These are phyloP conservation scores for Zoanthus gigantus DNA, from an alignment of 92 coral and sea anemone species.

Conservation along the genomic window DNA sequence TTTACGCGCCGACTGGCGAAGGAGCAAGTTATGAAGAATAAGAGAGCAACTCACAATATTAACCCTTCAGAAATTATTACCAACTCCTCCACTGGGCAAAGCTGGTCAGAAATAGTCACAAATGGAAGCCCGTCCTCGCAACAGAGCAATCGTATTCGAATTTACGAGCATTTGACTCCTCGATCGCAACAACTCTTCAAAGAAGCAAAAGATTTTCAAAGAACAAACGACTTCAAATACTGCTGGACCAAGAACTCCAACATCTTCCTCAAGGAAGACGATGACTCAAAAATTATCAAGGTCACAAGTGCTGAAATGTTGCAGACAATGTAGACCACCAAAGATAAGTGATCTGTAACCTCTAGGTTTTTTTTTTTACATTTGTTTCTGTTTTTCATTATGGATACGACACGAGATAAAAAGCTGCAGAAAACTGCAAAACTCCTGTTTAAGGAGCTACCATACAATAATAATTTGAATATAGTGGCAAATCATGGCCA, in stretches of 20 bases:
- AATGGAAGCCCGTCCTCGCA: conserved; percentile 5
- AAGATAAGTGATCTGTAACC: conserved; percentile 17
- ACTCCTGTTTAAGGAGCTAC: conserved; percentile 26
- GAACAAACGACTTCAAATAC: neutral
- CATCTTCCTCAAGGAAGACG: conserved; percentile 13
- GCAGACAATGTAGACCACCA: conserved; percentile 29
- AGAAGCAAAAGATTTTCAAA: conserved; percentile 20
- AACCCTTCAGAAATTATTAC: conserved; percentile 31
- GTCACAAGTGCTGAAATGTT: conserved; percentile 26
- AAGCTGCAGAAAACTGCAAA: conserved; percentile 28
- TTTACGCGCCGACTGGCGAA: conserved; percentile 53
- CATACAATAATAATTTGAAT: conserved; percentile 14
- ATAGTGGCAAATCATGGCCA: conserved; percentile 22
- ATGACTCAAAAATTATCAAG: conserved; percentile 16
- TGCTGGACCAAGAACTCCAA: no score
- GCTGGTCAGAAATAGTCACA: conserved; percentile 4
- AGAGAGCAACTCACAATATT: conserved; percentile 48
- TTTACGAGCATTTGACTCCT: conserved; percentile 25
- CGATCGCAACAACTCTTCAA: conserved; percentile 35
- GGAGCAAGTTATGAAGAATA: conserved; percentile 47
- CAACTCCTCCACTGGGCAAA: conserved; percentile 15
- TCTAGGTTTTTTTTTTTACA: neutral
- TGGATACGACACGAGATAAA: conserved; percentile 26
- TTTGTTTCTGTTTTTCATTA: neutral
- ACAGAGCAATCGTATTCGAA: conserved; percentile 28